Conservation (phyloP, 2,113 vertebrate species). For the Rhea americana region DNA sequence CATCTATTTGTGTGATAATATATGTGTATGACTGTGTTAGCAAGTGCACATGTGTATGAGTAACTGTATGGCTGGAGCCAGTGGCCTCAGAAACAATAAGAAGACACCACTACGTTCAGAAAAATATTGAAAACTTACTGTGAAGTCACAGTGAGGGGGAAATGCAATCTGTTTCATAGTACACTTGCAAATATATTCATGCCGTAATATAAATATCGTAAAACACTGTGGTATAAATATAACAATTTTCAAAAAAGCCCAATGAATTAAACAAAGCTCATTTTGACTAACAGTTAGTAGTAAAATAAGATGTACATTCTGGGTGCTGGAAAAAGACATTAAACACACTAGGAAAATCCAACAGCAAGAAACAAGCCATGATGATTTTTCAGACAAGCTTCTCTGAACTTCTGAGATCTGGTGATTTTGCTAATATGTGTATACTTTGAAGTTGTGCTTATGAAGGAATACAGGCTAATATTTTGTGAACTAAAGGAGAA, state of each 20-base stretch:
- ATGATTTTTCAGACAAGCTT: background rate
- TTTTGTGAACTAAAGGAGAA: background rate
- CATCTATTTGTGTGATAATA: background rate
- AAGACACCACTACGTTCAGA: background rate
- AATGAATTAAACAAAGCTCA: slow-evolving; percentile 28
- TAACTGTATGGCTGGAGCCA: background rate
- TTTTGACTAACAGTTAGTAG: slow-evolving; percentile 22
- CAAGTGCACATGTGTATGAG: background rate
- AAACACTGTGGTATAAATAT: slow-evolving; percentile 33
- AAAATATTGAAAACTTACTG: slow-evolving; percentile 26
- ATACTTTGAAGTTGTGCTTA: background rate
- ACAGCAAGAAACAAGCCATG: background rate
- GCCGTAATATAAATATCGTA: slow-evolving; percentile 16
- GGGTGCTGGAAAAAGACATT: background rate
- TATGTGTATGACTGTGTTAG: background rate
- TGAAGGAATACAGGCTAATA: background rate
- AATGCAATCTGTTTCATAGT: slow-evolving; percentile 7
- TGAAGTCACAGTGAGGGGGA: slow-evolving; percentile 25
- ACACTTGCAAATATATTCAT: slow-evolving; percentile 53
- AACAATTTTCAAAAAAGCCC: slow-evolving; percentile 10
- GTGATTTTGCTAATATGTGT: background rate
- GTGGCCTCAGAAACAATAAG: background rate
- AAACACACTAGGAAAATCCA: background rate
- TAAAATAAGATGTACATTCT: slow-evolving; percentile 5
- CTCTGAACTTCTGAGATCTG: background rate